phyloP scores from a whole-genome alignment of 2,888 invertebrate genomes.

The Bellardia pandia region DNA sequence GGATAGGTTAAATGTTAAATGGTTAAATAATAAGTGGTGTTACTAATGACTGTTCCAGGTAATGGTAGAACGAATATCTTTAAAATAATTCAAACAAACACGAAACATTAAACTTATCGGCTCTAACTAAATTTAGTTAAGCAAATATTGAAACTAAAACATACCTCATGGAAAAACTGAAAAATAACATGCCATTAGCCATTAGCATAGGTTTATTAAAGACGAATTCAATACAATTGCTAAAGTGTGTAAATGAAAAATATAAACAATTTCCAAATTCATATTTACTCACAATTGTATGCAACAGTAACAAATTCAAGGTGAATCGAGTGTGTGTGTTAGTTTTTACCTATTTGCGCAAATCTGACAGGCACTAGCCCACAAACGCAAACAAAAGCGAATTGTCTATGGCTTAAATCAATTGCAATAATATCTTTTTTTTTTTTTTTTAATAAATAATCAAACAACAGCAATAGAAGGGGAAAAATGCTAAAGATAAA shows the following conservation, averaged over 20 bases:
- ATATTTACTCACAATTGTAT: background rate
- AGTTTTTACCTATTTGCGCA: constrained; percentile 17
- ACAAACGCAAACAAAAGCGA: background rate
- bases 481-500: constrained; percentile 13
- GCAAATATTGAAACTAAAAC: background rate
- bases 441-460: constrained; percentile 7
- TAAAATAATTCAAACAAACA: background rate
- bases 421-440: constrained; percentile 14
- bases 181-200: constrained; percentile 8
- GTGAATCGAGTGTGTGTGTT: constrained; percentile 12
- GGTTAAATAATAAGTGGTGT: background rate
- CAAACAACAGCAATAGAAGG: constrained; percentile 17
- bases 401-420: constrained; percentile 40
- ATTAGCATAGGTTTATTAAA: background rate
- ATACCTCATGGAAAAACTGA: background rate
- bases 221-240: background rate
- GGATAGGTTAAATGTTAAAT: background rate
- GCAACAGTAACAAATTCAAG: constrained; percentile 35
- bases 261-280: background rate
- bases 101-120: background rate
- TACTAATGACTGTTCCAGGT: background rate
- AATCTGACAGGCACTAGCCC: constrained; percentile 1
- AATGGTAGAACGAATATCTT: background rate
- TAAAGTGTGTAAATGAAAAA: background rate
- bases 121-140: background rate